Evolutionary conservation across 2,113 vertebrate species (phyloP).

Genomic region (Mirza zaza): DNA sequence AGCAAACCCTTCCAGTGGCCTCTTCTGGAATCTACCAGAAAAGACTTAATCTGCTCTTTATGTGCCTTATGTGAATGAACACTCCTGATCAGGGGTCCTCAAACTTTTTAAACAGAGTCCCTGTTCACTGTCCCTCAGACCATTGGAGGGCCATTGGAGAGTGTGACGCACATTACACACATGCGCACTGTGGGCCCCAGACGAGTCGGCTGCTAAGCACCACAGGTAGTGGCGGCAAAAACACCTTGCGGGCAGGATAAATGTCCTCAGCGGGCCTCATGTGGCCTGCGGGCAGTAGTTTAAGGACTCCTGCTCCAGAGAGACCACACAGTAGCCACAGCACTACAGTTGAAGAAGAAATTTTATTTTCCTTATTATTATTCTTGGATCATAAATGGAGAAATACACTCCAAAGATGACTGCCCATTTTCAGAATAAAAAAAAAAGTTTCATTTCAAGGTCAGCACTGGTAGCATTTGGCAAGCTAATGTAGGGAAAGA

Average conservation of each 20-base stretch:
- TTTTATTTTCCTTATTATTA: not conserved
- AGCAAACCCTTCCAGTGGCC: not conserved
- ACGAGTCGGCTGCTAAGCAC: no score
- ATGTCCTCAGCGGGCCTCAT: no score
- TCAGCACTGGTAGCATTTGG: not conserved
- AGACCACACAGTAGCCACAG: not conserved
- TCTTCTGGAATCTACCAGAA: not conserved
- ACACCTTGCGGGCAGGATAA: no score
- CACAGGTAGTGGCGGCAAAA: no score
- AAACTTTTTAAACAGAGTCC: no score
- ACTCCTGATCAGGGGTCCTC: not conserved
- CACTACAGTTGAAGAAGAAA: not conserved
- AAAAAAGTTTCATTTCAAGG: not conserved
- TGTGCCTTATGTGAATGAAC: not conserved
- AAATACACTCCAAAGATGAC: not conserved
- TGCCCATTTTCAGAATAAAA: slow-evolving; percentile 15
- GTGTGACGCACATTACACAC: no score
- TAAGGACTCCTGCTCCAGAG: not conserved
- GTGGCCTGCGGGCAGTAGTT: no score
- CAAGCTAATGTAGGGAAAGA: not conserved
- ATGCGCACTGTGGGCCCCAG: no score
- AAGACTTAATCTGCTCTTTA: not conserved
- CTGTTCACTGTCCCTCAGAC: no score
- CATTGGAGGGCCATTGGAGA: no score
- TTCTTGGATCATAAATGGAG: not conserved